Base-by-base conservation (phyloP, 2,797 vertebrate genomes). In the Phyllotis vaccarum region DNA sequence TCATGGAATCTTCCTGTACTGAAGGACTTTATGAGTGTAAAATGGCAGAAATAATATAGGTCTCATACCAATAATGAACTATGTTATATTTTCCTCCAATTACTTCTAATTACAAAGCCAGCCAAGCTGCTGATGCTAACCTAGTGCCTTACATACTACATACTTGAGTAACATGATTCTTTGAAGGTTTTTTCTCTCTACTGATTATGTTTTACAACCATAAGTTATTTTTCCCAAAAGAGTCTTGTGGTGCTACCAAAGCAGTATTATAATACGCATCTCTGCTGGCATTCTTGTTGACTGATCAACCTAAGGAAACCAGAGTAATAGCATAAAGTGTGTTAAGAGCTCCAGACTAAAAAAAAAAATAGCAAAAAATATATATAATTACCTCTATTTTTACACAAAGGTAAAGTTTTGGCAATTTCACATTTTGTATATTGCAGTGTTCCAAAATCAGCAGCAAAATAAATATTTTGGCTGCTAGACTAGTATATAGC, bases 241-340 rank as follows among this genome's bases (percentile, higher is more conserved):
- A 21, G 24, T 6, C 29, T 31, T 27, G 14, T 34, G 8, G 34
- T 31, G 2, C 17, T 72, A 0, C 31, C 7, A 12, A 0, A 82
- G 16, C 43, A 76, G 0, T 6, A 24, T 34, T 64, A 1, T 0
- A 49, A n/a, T 12, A 4, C 0, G 0, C 11, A 62, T 37, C 52
- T 89, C 91, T 27, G 22, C 40, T 24, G 46, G 14, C 34, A 27
- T 82, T 56, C 21, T 29, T 37, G 21, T 29, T n/a, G 13, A 43
- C 64, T 52, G 6, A 40, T 83, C 43, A 89, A 13, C 24, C 10
- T 1, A 0, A 29, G 1, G 19, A 89, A 88, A 60, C 21, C 24
- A 64, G 10, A 76, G 43, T 24, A 82, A 22, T 14, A 34, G 2
- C 11, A 0, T 16, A 54, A 34, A 80, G 0, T 6, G 29, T 52